Percentiles rank a stretch among this genome's conserved stretches.
Conservation (phyloP, 2,888 invertebrate genomes). For the Andrena fulva region DNA sequence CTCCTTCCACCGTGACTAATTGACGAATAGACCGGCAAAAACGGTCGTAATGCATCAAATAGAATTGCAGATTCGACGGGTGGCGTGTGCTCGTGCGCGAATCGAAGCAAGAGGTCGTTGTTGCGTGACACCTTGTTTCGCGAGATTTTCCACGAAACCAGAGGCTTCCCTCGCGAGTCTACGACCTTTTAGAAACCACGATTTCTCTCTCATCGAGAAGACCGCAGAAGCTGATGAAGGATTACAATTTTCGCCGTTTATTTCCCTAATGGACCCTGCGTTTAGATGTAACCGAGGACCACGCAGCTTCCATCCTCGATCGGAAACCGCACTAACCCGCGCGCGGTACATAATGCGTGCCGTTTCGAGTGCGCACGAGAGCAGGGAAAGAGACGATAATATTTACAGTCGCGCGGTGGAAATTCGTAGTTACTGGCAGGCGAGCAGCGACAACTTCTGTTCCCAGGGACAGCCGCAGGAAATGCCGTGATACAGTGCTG, state of each 20-base stretch:
- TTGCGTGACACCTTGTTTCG: slow-evolving; percentile 37
- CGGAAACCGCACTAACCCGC: slow-evolving; percentile 17
- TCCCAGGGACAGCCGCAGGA: neutral
- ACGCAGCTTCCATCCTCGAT: neutral
- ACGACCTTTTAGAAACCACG: neutral
- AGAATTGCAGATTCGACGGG: slow-evolving; percentile 26
- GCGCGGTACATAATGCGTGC: neutral
- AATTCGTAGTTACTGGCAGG: neutral
- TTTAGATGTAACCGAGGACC: neutral
- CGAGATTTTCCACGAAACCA: slow-evolving; percentile 12
- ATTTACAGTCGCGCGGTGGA: slow-evolving; percentile 1
- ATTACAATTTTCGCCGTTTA: neutral
- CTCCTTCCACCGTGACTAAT: slow-evolving; percentile 31
- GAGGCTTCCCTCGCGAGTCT: neutral
- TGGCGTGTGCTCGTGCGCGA: slow-evolving; percentile 8
- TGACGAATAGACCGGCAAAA: slow-evolving; percentile 23
- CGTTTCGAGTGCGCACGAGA: neutral
- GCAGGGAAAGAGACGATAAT: slow-evolving; percentile 6
- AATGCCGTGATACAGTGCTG: neutral
- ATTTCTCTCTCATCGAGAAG: slow-evolving; percentile 11
- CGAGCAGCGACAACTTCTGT: neutral
- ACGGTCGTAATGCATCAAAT: slow-evolving; percentile 36
- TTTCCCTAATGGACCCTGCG: neutral
- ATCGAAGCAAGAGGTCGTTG: slow-evolving; percentile 1
- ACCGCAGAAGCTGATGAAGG: slow-evolving; percentile 16